Conservation (phyloP, 1,140 invertebrate species). For the Caenorhabditis inopinata region DNA sequence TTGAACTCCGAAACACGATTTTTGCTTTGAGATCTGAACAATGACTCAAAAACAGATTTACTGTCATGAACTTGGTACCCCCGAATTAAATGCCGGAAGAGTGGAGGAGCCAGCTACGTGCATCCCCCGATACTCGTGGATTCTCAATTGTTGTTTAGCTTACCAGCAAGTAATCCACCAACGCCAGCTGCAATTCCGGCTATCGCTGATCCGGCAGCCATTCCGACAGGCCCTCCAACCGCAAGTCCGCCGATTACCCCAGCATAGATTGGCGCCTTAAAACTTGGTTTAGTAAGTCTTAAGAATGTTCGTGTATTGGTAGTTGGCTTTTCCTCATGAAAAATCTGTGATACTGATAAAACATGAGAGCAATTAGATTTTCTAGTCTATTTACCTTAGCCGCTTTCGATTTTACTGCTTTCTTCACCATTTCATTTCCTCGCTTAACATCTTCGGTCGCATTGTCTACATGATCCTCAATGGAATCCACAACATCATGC, state of each 20-base stretch:
- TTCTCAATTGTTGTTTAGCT: not conserved
- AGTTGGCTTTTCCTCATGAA: too few relatives aligned
- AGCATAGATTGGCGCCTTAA: conserved; percentile 44
- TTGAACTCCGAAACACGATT: too few relatives aligned
- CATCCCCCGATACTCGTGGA: too few relatives aligned
- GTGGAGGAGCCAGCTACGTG: too few relatives aligned
- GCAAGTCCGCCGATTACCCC: conserved; percentile 54
- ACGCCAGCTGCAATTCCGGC: conserved; percentile 54
- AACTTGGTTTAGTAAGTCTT: not conserved
- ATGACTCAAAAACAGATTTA: too few relatives aligned
- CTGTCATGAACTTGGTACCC: too few relatives aligned
- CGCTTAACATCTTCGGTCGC: conserved; percentile 48
- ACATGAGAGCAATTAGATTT: too few relatives aligned
- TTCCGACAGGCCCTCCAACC: conserved; percentile 55
- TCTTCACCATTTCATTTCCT: conserved; percentile 53
- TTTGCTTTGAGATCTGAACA: too few relatives aligned
- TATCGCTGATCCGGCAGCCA: conserved; percentile 55
- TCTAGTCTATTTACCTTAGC: too few relatives aligned
- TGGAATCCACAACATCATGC: conserved; percentile 57
- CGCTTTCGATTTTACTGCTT: conserved; percentile 56
- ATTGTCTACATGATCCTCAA: conserved; percentile 56
- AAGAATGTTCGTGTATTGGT: too few relatives aligned
- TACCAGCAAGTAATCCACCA: conserved; percentile 53
- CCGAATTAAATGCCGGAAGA: too few relatives aligned
- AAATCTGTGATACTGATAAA: too few relatives aligned